Conservation (phyloP, 2,113 vertebrate genomes). For the Circaetus cinerascens region DNA sequence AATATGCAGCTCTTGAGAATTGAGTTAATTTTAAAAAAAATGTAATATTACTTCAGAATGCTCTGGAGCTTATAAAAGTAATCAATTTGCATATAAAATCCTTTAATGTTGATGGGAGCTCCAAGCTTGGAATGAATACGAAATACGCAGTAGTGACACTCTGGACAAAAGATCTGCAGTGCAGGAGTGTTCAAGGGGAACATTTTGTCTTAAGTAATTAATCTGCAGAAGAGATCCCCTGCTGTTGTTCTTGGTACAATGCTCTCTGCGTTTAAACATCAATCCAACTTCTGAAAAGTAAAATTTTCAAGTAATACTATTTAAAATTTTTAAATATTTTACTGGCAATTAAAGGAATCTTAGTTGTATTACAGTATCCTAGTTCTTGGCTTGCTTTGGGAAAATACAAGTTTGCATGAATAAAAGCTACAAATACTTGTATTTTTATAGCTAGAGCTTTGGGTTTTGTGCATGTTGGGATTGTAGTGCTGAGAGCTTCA, state of each 20-base stretch:
- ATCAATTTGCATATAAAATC: constrained; percentile 67
- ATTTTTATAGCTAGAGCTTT: not conserved
- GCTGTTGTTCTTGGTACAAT: constrained; percentile 58
- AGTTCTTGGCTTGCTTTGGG: constrained; percentile 17
- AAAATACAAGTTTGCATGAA: not conserved
- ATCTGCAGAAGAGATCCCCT: constrained; percentile 66
- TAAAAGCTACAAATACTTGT: not conserved
- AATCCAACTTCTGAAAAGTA: constrained; percentile 59
- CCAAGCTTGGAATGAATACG: constrained; percentile 49
- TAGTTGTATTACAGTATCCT: constrained; percentile 19
- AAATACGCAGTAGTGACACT: constrained; percentile 54
- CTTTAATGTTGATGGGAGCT: constrained; percentile 47
- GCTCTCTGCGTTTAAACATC: constrained; percentile 53
- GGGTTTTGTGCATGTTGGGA: not conserved
- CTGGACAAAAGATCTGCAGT: constrained; percentile 69
- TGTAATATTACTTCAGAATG: constrained; percentile 6
- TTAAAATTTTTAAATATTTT: constrained; percentile 44
- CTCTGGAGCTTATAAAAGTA: constrained; percentile 60
- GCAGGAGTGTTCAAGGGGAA: constrained; percentile 65
- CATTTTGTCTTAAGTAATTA: constrained; percentile 66
- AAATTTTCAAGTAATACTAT: constrained; percentile 56
- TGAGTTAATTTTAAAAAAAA: constrained; percentile 23
- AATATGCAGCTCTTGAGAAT: constrained; percentile 44
- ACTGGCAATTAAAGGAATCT: constrained; percentile 28
- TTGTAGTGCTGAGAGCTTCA: constrained; percentile 22